phyloP scores from a whole-genome alignment of 2,113 vertebrate genomes.

The Mobula hypostoma region DNA sequence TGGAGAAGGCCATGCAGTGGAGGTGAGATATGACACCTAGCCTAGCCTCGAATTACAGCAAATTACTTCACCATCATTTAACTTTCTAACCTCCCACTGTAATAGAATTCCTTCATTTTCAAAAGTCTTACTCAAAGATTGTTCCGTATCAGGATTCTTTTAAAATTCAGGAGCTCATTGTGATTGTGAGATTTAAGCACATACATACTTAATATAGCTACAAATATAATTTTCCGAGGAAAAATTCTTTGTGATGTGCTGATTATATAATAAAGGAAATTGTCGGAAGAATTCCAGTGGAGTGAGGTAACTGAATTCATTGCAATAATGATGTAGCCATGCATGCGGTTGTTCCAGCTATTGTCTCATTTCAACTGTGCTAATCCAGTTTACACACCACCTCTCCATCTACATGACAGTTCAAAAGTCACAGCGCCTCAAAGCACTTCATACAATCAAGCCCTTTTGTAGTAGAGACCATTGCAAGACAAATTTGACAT shows the following conservation, averaged over 20 bases:
- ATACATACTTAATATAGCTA: not conserved
- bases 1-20: not conserved
- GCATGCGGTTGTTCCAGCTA: not conserved
- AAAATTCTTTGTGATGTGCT: not conserved
- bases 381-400: not conserved
- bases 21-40: not conserved
- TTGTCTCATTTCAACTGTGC: not conserved
- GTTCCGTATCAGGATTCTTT: not conserved
- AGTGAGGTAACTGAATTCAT: not conserved
- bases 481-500: not conserved
- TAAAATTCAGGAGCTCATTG: not conserved
- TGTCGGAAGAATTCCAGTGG: not conserved
- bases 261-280: not conserved
- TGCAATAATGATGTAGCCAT: not conserved
- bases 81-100: not conserved
- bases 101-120: not conserved
- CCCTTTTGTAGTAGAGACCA: not conserved
- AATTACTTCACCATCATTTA: conserved; percentile 3
- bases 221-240: not conserved
- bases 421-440: not conserved
- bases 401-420: not conserved
- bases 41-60: not conserved
- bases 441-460: not conserved
- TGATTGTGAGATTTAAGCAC: not conserved
- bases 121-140: not conserved